Base-by-base conservation (phyloP, 2,888 invertebrate genomes). In the Sminthurides aquaticus region DNA sequence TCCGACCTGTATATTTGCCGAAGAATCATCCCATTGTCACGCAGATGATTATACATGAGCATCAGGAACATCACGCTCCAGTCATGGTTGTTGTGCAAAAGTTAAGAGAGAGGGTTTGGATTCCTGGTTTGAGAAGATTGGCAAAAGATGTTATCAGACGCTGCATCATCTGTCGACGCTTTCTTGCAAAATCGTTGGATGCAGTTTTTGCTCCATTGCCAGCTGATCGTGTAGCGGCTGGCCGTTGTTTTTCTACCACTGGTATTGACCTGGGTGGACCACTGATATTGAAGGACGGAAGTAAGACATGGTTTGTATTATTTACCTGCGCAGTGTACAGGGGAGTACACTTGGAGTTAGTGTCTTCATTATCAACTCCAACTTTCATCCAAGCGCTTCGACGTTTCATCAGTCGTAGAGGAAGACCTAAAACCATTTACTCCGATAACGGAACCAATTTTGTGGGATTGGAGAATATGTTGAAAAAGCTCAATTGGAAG, bases 361-460 rank as follows among this genome's bases (percentile, higher is more conserved):
- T 77, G 0, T 64, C 66, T 0, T 71, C 75, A 15, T 65, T 78
- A 24, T 71, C 74, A 1, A 75, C 77, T 0, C 64, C 71, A n/a
- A 62, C 66, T 20, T 78, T 78, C 64, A 24, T 78, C 8, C 66
- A 70, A 49, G 73, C 74, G 8, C 62, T 79, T 3, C 62, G 76
- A 49, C 62, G 78, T 55, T 78, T 79, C 61, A 71, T 77, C n/a
- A 71, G 75, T 0, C 63, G 77, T 48, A 64, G 77, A 34, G 77
- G 78, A 2, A 65, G 75, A 20, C 76, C 77, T 0, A 67, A 57
- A 15, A 69, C 74, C 3, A 73, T 79, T 0, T 77, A 74, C 55
- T 75, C 75, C 29, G 79, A 80, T 62, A 79, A 79, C 63, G 78
- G 77, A 0, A 76, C 76, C 0, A 78, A 78, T 68, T 79, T 80